phyloP scores from a whole-genome alignment of 2,113 vertebrate genomes.

The Labrus mixtus region DNA sequence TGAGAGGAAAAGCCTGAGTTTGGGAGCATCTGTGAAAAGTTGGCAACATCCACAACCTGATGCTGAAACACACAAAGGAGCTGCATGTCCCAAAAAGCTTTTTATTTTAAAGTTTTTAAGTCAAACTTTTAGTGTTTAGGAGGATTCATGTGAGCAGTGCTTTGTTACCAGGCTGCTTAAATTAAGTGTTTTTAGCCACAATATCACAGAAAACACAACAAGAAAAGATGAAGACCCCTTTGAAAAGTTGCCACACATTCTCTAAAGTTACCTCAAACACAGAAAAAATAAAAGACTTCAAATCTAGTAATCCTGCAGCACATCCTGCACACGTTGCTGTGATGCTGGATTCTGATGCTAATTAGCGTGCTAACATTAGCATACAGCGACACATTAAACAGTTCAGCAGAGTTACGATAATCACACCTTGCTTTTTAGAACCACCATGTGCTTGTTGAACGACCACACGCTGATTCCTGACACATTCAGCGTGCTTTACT shows the following conservation, averaged over 20 bases:
- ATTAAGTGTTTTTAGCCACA: no score
- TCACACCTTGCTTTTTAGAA: not conserved
- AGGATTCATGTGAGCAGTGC: no score
- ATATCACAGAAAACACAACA: not conserved
- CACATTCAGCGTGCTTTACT: not conserved
- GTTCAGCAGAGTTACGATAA: not conserved
- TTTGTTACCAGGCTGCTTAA: no score
- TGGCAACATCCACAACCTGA: slow-evolving; percentile 9
- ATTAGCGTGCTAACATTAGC: slow-evolving; percentile 64
- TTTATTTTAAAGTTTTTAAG: no score
- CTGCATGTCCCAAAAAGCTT: no score
- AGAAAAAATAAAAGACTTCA: no score
- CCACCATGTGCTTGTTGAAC: no score
- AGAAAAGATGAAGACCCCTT: no score
- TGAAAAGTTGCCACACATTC: not conserved
- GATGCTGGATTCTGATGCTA: slow-evolving; percentile 60
- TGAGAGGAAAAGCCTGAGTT: no score
- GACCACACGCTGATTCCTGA: no score
- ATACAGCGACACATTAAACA: not conserved
- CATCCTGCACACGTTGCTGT: slow-evolving; percentile 39
- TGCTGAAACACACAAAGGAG: not conserved
- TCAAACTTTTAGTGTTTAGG: no score
- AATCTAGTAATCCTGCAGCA: not conserved
- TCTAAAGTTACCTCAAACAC: not conserved
- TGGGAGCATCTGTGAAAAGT: no score